Evolutionary conservation across 2,888 invertebrate genomes (phyloP).

Genomic region (Xanthorhoe designata): DNA sequence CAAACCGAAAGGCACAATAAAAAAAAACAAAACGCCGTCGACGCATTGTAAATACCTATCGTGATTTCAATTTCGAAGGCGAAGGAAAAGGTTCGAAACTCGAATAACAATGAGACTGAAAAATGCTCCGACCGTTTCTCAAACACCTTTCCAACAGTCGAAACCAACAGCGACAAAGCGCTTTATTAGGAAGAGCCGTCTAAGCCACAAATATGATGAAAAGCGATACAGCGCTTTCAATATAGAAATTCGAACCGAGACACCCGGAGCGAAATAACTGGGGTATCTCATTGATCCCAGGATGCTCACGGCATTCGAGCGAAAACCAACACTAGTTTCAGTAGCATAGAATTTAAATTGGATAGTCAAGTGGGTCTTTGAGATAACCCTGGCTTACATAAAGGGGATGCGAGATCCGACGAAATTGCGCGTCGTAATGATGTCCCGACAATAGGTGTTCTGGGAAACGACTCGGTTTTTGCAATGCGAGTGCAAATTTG

Average conservation of each 20-base stretch:
- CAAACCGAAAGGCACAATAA: conserved; percentile 53
- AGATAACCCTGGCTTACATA: conserved; percentile 78
- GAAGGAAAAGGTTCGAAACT: conserved; percentile 60
- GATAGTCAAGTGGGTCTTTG: conserved; percentile 47
- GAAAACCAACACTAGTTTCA: conserved; percentile 39
- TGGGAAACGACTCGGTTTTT: conserved; percentile 75
- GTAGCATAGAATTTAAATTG: conserved; percentile 41
- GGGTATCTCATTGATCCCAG: conserved; percentile 75
- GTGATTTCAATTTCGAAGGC: conserved; percentile 58
- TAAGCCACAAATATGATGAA: conserved; percentile 41
- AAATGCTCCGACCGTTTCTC: conserved; percentile 62
- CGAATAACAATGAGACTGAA: conserved; percentile 70
- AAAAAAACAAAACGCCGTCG: conserved; percentile 55
- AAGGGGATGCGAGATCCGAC: conserved; percentile 78
- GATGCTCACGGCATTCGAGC: conserved; percentile 35
- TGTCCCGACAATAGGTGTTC: conserved; percentile 78
- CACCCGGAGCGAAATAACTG: conserved; percentile 74
- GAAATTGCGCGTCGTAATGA: conserved; percentile 79
- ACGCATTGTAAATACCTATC: conserved; percentile 72
- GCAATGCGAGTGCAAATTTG: conserved; percentile 77
- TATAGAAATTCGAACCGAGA: conserved; percentile 58
- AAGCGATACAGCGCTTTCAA: conserved; percentile 62
- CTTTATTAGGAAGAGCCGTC: conserved; percentile 44
- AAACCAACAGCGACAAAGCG: conserved; percentile 56
- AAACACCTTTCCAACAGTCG: conserved; percentile 62